A percentile compares a stretch with the other conserved stretches of the same genome.
phyloP scores from a whole-genome alignment of 2,888 invertebrate genomes.

The Protodeltote pygarga region DNA sequence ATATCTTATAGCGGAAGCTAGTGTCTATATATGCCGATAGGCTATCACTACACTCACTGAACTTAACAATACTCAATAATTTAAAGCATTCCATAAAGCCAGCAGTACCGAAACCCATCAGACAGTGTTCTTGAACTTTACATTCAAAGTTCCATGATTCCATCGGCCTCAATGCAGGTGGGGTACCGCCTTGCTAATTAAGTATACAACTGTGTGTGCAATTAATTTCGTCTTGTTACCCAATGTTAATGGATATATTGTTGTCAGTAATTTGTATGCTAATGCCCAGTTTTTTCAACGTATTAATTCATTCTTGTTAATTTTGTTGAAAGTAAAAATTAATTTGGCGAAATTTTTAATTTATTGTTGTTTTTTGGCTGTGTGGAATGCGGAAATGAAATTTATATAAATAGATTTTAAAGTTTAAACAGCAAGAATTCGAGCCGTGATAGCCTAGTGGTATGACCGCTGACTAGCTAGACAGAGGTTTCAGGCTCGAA shows the following conservation, averaged over 20 bases:
- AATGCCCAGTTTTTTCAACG: slow-evolving; percentile 31
- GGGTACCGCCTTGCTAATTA: slow-evolving; percentile 40
- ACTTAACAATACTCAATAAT: too few species aligned
- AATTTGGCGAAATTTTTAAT: background rate
- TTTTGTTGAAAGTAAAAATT: slow-evolving; percentile 13
- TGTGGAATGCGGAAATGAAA: background rate
- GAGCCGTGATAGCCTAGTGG: too few species aligned
- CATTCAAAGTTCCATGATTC: slow-evolving; percentile 22
- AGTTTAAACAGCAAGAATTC: background rate
- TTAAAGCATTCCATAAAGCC: too few species aligned
- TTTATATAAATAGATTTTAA: background rate
- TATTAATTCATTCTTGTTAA: slow-evolving; percentile 24
- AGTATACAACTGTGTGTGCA: slow-evolving; percentile 39
- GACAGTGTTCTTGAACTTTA: too few species aligned
- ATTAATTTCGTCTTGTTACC: slow-evolving; percentile 50
- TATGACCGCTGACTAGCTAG: too few species aligned
- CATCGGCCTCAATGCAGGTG: slow-evolving; percentile 34
- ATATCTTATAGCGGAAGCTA: too few species aligned
- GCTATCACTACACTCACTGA: too few species aligned
- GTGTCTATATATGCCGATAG: too few species aligned
- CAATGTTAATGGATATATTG: slow-evolving; percentile 42
- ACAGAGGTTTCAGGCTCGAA: too few species aligned
- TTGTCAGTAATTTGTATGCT: slow-evolving; percentile 44
- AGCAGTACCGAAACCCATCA: too few species aligned
- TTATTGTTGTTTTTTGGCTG: background rate